Percentiles rank a stretch among this genome's conserved stretches.
Evolutionary conservation across 2,888 invertebrate genomes (phyloP).

Genomic region (Platerodrilus igneus): DNA sequence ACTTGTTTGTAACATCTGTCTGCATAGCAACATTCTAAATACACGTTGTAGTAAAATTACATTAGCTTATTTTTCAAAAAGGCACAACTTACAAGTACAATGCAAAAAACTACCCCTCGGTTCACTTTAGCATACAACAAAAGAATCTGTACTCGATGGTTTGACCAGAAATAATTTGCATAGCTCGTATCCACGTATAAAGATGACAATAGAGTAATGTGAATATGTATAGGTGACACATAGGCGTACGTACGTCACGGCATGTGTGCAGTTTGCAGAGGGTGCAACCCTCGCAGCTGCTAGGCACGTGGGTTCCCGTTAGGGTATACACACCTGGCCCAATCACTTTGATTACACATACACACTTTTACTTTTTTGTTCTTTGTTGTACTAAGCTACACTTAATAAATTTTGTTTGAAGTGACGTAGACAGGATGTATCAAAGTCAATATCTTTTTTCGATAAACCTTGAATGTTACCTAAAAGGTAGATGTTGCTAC

Average conservation of each 20-base stretch:
- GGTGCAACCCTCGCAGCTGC: conserved; percentile 43
- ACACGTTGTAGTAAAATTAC: too few species aligned
- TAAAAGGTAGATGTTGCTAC: too few species aligned
- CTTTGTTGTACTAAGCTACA: conserved; percentile 13
- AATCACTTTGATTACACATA: conserved; percentile 30
- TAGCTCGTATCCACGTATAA: conserved; percentile 15
- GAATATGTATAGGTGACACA: conserved; percentile 37
- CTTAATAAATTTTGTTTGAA: conserved; percentile 9
- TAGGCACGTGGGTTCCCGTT: conserved; percentile 37
- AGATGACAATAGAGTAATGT: conserved; percentile 23
- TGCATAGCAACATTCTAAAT: too few species aligned
- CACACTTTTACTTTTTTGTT: conserved; percentile 20
- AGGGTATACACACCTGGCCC: conserved; percentile 29
- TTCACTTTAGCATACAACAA: conserved; percentile 6
- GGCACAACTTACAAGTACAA: not conserved
- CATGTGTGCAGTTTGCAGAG: conserved; percentile 40
- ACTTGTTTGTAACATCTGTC: too few species aligned
- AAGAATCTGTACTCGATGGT: too few species aligned
- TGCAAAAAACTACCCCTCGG: not conserved
- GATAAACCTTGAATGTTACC: too few species aligned
- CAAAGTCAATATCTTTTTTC: too few species aligned
- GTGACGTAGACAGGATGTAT: too few species aligned
- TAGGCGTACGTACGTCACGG: conserved; percentile 41
- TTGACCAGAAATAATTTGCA: conserved; percentile 16
- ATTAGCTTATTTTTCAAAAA: not conserved